phyloP scores from a whole-genome alignment of 2,113 vertebrate species.

The Laticauda laticaudata region DNA sequence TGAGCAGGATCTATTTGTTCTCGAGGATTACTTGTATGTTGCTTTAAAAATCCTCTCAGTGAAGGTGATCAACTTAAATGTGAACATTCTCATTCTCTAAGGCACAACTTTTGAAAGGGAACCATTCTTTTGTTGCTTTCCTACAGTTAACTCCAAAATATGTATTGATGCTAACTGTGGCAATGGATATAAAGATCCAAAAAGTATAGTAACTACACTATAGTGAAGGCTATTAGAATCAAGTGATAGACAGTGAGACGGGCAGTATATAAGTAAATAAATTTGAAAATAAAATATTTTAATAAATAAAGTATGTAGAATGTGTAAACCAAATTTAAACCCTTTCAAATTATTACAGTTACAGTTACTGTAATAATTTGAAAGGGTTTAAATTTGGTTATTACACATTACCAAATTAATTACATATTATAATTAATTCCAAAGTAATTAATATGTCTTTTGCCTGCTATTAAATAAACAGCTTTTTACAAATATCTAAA shows the following conservation, averaged over 20 bases:
- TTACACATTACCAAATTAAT: too few species aligned
- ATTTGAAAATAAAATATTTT: neutral
- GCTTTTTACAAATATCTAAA: neutral
- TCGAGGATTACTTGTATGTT: neutral
- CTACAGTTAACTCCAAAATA: neutral
- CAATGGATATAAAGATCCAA: neutral
- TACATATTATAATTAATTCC: too few species aligned
- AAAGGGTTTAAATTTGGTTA: too few species aligned
- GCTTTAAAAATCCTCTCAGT: constrained; percentile 34
- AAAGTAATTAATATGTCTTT: neutral
- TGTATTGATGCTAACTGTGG: neutral
- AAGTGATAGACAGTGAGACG: neutral
- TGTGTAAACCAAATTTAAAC: neutral
- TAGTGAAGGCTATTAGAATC: neutral
- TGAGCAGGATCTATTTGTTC: neutral
- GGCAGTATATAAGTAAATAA: neutral
- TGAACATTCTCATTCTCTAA: neutral
- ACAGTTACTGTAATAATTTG: neutral
- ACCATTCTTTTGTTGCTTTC: neutral
- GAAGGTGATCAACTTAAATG: neutral
- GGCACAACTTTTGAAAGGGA: neutral
- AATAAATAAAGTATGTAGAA: neutral
- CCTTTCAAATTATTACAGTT: neutral
- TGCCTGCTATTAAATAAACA: neutral
- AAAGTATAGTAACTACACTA: neutral